Evolutionary conservation across 2,113 vertebrate genomes (phyloP).

Genomic region (Taxidea taxus): DNA sequence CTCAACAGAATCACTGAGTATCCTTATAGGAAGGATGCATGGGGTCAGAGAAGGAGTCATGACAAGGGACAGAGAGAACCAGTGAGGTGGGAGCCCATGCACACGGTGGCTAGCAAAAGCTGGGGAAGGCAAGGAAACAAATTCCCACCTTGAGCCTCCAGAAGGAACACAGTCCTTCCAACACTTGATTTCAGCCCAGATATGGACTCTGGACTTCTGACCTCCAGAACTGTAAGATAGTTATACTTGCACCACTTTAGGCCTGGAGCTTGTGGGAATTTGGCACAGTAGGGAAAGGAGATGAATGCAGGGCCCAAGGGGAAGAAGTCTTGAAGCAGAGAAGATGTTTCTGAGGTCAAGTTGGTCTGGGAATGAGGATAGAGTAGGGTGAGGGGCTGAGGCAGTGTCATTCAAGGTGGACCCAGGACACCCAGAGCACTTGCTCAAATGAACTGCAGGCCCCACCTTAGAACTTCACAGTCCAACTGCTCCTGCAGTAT

Average conservation of each 20-base stretch:
- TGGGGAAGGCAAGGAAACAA: neutral
- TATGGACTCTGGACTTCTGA: neutral
- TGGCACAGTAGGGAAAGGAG: neutral
- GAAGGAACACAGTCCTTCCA: neutral
- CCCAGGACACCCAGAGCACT: too few species aligned
- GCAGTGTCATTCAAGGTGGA: neutral
- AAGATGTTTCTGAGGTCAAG: neutral
- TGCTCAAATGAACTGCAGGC: neutral
- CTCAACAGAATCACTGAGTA: neutral
- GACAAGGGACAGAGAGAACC: neutral
- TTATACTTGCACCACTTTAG: neutral
- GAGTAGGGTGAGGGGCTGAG: neutral
- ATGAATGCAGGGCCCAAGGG: rapidly evolving
- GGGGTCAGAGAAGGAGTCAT: neutral
- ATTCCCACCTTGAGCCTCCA: neutral
- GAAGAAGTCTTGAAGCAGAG: neutral
- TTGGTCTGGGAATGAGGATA: neutral
- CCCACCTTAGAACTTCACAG: neutral
- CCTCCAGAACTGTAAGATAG: neutral
- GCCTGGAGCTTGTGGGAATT: neutral
- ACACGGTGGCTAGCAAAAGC: neutral
- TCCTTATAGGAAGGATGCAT: neutral
- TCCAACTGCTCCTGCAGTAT: neutral
- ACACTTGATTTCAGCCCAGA: neutral
- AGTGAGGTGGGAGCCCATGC: neutral